A percentile compares a stretch with the other conserved stretches of the same genome.
phyloP scores from a whole-genome alignment of 2,797 vertebrate genomes.

The Characodon lateralis region DNA sequence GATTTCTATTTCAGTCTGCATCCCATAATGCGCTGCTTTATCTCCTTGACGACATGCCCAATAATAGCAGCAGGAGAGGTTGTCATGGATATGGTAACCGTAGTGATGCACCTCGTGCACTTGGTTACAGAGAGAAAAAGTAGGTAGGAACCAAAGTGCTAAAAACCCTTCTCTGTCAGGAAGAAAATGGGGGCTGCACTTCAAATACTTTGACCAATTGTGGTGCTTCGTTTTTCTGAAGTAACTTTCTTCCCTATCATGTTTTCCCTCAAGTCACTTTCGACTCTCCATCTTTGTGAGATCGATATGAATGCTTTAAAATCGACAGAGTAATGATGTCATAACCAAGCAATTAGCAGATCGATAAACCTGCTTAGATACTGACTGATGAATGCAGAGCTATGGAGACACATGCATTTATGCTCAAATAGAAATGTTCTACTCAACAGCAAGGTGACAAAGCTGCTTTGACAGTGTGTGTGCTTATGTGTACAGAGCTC shows the following conservation, averaged over 20 bases:
- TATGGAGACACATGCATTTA: not conserved
- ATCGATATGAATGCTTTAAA: constrained; percentile 46
- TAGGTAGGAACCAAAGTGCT: constrained; percentile 61
- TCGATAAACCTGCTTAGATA: constrained; percentile 54
- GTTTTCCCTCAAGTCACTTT: not conserved
- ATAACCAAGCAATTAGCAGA: constrained; percentile 56
- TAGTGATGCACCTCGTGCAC: constrained; percentile 79
- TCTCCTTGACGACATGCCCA: constrained; percentile 76
- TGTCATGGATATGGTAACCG: constrained; percentile 86
- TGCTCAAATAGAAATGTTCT: not conserved
- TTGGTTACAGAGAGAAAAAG: constrained; percentile 65
- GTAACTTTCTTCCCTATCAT: not conserved
- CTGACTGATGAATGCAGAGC: constrained; percentile 37
- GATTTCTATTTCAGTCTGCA: constrained; percentile 74
- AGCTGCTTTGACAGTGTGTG: not conserved
- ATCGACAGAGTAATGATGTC: constrained; percentile 49
- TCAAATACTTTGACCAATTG: not conserved
- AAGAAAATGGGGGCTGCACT: constrained; percentile 30
- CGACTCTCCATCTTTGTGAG: constrained; percentile 13
- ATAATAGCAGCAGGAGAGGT: constrained; percentile 77
- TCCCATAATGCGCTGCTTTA: constrained; percentile 74
- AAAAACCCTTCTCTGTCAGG: constrained; percentile 42
- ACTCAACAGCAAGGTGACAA: not conserved
- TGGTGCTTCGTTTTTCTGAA: not conserved
- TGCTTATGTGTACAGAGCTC: not conserved